Evolutionary conservation across 2,888 invertebrate genomes (phyloP).

Genomic region (Hyles lineata): DNA sequence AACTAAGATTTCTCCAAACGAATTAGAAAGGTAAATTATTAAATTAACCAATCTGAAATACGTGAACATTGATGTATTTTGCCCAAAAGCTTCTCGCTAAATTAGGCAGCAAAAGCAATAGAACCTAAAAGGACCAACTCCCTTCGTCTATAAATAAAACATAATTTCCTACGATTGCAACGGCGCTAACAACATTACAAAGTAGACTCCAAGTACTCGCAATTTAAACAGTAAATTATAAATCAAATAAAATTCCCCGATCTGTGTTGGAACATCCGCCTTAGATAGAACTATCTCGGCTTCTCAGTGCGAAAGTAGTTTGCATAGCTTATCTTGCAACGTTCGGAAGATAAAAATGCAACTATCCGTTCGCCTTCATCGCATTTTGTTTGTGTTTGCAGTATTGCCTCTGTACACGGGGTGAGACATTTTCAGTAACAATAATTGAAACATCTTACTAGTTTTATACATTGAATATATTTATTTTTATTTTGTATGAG

Average conservation of each 20-base stretch:
- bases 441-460: background rate
- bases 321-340: conserved; percentile 56
- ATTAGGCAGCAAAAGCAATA: background rate
- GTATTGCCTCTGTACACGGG: background rate
- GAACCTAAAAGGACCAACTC: background rate
- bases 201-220: conserved; percentile 36
- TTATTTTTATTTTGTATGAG: too few species aligned
- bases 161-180: background rate
- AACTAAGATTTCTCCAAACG: too few species aligned
- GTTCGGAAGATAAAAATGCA: conserved; percentile 60
- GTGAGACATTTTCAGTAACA: background rate
- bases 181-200: background rate
- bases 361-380: conserved; percentile 55
- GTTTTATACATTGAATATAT: background rate
- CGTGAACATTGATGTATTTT: too few species aligned
- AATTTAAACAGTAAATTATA: conserved; percentile 76
- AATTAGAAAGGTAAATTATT: too few species aligned
- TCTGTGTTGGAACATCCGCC: conserved; percentile 58
- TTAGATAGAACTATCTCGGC: conserved; percentile 58
- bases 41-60: too few species aligned
- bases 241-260: conserved; percentile 64
- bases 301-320: conserved; percentile 61
- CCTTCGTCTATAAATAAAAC: background rate
- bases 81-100: background rate
- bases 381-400: conserved; percentile 38